A percentile compares a stretch with the other conserved stretches of the same genome.
Evolutionary conservation across 2,888 invertebrate species (phyloP).

Genomic region (Mycalesis mineus): DNA sequence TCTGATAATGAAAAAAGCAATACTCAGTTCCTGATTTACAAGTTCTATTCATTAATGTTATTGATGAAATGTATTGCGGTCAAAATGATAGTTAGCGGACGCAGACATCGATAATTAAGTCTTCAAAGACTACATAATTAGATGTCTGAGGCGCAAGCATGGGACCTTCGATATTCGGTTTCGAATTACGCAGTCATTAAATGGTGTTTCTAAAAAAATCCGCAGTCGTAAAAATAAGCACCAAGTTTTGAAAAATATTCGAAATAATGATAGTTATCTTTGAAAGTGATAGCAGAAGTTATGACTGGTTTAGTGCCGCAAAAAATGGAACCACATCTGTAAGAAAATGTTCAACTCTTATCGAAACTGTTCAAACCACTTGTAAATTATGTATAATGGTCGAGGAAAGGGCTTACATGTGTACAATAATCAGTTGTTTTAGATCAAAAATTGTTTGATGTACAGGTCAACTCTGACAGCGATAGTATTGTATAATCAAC

Average conservation of each 20-base stretch:
- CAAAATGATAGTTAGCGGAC: conserved; percentile 19
- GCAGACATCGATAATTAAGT: conserved; percentile 16
- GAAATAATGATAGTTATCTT: conserved; percentile 26
- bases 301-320: conserved; percentile 3
- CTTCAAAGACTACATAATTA: conserved; percentile 19
- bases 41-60: conserved; percentile 4
- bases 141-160: conserved; percentile 6
- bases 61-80: conserved; percentile 24
- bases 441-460: too few relatives aligned
- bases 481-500: background rate
- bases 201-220: background rate
- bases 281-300: conserved; percentile 27
- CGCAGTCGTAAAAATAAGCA: conserved; percentile 16
- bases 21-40: conserved; percentile 5
- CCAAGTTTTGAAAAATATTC: conserved; percentile 19
- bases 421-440: background rate
- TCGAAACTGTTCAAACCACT: background rate
- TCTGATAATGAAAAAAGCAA: background rate
- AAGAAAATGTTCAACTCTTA: background rate
- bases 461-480: too few relatives aligned
- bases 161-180: background rate
- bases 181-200: background rate
- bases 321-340: background rate
- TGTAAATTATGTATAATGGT: background rate
- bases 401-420: background rate